Conservation (phyloP, 2,113 vertebrate species). For the Gila orcuttii region DNA sequence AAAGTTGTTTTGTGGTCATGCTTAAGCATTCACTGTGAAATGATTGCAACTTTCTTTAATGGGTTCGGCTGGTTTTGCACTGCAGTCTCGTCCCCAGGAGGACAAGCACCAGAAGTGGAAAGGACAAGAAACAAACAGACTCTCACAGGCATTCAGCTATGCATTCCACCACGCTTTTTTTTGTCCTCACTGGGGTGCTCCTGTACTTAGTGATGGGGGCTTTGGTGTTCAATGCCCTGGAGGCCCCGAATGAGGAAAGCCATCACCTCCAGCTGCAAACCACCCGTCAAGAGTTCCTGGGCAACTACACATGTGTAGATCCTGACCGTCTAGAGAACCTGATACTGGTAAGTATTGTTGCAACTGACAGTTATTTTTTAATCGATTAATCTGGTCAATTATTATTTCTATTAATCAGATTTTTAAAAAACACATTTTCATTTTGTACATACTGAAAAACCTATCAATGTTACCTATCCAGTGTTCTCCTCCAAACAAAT, state of each 20-base stretch:
- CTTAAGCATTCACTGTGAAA: background rate
- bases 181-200: slow-evolving; percentile 79
- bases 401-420: background rate
- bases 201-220: slow-evolving; percentile 87
- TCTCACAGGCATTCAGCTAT: slow-evolving; percentile 70
- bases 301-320: slow-evolving; percentile 77
- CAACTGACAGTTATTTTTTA: background rate
- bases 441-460: background rate
- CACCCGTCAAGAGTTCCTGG: slow-evolving; percentile 73
- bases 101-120: slow-evolving; percentile 50
- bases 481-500: too few species aligned
- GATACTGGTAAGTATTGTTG: slow-evolving; percentile 75
- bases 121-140: slow-evolving; percentile 47
- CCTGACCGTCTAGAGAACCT: slow-evolving; percentile 71
- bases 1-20: slow-evolving; percentile 15
- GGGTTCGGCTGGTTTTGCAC: slow-evolving; percentile 53
- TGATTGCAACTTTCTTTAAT: slow-evolving; percentile 1
- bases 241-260: slow-evolving; percentile 75
- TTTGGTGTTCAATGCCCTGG: slow-evolving; percentile 83
- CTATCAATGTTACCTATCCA: too few species aligned
- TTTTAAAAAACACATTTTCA: background rate
- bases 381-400: background rate
- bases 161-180: slow-evolving; percentile 83
- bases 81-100: slow-evolving; percentile 65
- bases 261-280: slow-evolving; percentile 69